Evolutionary conservation across 2,888 invertebrate species (phyloP).

Genomic region (Ennomos fuscantarius): DNA sequence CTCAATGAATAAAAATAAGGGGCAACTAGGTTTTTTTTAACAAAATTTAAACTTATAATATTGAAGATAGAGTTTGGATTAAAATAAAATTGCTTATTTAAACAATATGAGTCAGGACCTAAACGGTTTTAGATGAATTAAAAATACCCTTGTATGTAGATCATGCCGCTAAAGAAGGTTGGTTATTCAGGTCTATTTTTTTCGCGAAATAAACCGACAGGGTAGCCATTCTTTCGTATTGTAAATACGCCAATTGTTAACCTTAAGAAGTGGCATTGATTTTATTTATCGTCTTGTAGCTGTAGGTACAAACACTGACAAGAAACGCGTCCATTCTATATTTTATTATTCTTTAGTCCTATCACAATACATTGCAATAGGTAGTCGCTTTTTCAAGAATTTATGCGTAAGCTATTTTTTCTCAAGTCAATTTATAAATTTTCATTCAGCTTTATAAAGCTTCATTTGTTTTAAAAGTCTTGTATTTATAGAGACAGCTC

Average conservation of each 20-base stretch:
- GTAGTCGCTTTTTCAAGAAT: constrained; percentile 15
- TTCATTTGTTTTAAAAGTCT: background rate
- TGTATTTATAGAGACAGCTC: too few species aligned
- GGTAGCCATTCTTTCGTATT: constrained; percentile 52
- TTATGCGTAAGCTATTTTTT: constrained; percentile 16
- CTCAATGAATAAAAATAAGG: too few species aligned
- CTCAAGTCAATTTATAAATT: constrained; percentile 19
- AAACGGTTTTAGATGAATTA: too few species aligned
- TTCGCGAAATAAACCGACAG: constrained; percentile 45
- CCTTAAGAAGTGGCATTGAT: constrained; percentile 53
- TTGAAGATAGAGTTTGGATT: too few species aligned
- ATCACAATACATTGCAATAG: constrained; percentile 22
- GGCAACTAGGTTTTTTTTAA: too few species aligned
- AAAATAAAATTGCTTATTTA: too few species aligned
- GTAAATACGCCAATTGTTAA: constrained; percentile 63
- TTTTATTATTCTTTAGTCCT: constrained; percentile 24
- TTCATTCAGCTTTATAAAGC: too few species aligned
- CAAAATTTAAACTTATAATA: too few species aligned
- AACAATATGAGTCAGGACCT: too few species aligned
- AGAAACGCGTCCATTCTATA: constrained; percentile 16
- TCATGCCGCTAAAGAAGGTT: too few species aligned
- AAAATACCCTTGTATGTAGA: too few species aligned
- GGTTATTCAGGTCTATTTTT: constrained; percentile 47
- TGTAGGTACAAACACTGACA: constrained; percentile 40
- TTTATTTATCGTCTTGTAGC: constrained; percentile 53